Conservation (phyloP, 2,888 invertebrate species). For the Nemurella pictetii region DNA sequence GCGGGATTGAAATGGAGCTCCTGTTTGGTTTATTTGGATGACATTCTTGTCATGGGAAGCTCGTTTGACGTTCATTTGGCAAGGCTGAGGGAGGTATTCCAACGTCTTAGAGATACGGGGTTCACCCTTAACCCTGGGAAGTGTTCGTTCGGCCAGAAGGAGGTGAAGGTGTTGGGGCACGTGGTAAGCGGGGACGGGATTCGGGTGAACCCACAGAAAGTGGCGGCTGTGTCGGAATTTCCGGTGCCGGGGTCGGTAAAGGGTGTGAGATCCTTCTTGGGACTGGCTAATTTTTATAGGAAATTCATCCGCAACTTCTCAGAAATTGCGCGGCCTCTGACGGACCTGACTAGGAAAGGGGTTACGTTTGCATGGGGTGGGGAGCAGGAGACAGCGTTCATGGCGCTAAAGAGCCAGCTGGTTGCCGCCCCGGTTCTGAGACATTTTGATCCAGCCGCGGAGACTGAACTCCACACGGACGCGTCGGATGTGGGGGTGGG, state of each 20-base stretch:
- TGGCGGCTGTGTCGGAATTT: not conserved
- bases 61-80: not conserved
- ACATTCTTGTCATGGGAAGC: not conserved
- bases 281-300: conserved; percentile 12
- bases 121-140: conserved; percentile 17
- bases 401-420: conserved; percentile 41
- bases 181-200: not conserved
- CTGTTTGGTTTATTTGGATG: conserved; percentile 1
- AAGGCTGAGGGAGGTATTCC: too few species aligned
- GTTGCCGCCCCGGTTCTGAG: conserved; percentile 43
- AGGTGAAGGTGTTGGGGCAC: not conserved
- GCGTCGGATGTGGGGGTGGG: conserved; percentile 22
- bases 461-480: not conserved
- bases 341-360: conserved; percentile 1
- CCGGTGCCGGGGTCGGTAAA: not conserved
- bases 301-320: conserved; percentile 4
- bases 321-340: not conserved
- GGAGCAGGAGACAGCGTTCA: conserved; percentile 18
- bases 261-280: not conserved
- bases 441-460: conserved; percentile 39
- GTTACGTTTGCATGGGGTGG: conserved; percentile 3
- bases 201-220: not conserved
- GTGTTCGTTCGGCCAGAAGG: conserved; percentile 5
- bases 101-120: too few species aligned
- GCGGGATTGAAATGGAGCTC: not conserved